A percentile compares a stretch with the other conserved stretches of the same genome.
These are phyloP conservation scores for Vulpes lagopus DNA, from an alignment of 2,113 vertebrate genomes.

Conservation along the genomic window DNA sequence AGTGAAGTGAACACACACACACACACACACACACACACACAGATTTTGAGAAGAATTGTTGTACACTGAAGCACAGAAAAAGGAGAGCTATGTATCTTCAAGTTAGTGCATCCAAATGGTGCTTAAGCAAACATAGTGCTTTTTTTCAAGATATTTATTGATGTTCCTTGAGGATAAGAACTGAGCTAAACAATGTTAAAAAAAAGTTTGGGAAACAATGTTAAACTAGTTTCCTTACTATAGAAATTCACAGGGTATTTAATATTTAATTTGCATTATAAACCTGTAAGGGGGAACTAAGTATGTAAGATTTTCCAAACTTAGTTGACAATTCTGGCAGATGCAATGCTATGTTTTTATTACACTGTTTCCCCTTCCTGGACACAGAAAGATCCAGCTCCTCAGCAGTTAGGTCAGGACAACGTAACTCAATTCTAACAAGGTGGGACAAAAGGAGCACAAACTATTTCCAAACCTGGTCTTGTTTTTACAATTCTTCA, in stretches of 20 bases:
- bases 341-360: neutral
- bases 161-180: neutral
- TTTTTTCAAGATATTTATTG: neutral
- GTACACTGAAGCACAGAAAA: neutral
- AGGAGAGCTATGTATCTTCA: neutral
- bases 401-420: neutral
- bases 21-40: neutral
- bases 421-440: neutral
- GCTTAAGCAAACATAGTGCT: neutral
- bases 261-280: conserved; percentile 2
- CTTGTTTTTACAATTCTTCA: neutral
- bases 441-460: neutral
- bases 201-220: neutral
- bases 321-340: neutral
- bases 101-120: neutral
- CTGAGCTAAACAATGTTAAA: conserved; percentile 1
- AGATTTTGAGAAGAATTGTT: neutral
- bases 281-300: neutral
- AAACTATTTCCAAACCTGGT: neutral
- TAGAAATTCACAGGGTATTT: neutral
- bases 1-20: neutral
- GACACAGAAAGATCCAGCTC: neutral
- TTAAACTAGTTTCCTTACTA: neutral
- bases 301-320: neutral
- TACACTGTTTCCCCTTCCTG: neutral